Evolutionary conservation across 2,113 vertebrate genomes (phyloP).

Genomic region (Phyllostomus hastatus): DNA sequence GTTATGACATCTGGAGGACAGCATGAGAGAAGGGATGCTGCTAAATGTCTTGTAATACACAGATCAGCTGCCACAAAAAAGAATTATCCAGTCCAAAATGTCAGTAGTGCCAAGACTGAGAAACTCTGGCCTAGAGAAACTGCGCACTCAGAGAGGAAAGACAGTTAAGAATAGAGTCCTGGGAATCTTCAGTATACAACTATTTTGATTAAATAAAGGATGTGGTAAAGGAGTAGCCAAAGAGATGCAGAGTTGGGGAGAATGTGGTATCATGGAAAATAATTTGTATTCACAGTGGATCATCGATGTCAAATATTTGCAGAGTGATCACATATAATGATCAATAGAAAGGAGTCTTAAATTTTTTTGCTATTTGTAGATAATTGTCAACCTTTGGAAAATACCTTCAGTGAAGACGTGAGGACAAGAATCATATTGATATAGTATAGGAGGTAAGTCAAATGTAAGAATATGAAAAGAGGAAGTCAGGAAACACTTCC

Average conservation of each 20-base stretch:
- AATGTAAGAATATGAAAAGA: background rate
- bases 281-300: background rate
- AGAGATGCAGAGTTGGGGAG: background rate
- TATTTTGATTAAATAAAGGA: background rate
- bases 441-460: background rate
- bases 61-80: background rate
- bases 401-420: background rate
- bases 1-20: background rate
- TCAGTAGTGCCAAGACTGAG: background rate
- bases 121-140: background rate
- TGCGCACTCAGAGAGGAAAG: background rate
- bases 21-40: no score
- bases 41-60: background rate
- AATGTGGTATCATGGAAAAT: background rate
- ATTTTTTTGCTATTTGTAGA: background rate
- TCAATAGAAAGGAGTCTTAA: background rate
- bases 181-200: background rate
- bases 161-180: background rate
- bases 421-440: background rate
- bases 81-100: background rate
- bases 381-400: background rate
- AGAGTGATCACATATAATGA: background rate
- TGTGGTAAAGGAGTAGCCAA: background rate
- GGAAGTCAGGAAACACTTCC: background rate
- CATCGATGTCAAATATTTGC: background rate